A percentile compares a stretch with the other conserved stretches of the same genome.
Conservation (phyloP, 2,113 vertebrate species). For the Brevimyrus niger region DNA sequence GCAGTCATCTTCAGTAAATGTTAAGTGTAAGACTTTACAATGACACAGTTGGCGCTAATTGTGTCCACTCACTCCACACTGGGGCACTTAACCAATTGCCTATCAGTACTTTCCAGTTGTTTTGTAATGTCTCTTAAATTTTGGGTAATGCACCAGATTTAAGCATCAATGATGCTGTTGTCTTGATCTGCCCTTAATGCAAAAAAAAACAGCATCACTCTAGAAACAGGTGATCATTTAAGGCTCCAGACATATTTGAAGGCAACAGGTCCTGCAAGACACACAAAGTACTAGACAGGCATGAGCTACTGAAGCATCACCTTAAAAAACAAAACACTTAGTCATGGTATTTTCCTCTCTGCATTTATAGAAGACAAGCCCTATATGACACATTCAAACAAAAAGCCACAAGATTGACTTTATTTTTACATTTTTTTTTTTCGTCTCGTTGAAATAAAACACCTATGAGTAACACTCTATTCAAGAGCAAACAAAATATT, state of each 20-base stretch:
- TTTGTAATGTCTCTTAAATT: not conserved
- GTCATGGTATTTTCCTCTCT: not conserved
- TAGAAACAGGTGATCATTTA: not conserved
- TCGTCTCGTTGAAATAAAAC: not conserved
- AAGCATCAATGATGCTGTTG: not conserved
- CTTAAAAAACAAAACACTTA: not conserved
- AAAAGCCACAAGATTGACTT: not conserved
- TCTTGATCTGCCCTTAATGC: not conserved
- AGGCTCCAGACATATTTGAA: not conserved
- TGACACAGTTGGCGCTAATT: not conserved
- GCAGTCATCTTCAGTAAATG: not conserved
- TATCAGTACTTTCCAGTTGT: not conserved
- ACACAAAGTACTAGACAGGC: not conserved
- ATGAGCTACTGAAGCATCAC: not conserved
- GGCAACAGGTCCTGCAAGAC: not conserved
- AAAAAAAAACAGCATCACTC: not conserved
- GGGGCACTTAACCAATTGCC: not conserved
- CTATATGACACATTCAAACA: not conserved
- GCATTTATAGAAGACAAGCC: not conserved
- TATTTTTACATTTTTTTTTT: not conserved
- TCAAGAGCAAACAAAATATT: not conserved
- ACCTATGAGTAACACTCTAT: not conserved
- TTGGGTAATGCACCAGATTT: not conserved
- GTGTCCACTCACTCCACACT: not conserved
- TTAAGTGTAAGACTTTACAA: not conserved